These are phyloP conservation scores for Lacerta bilineata DNA, from an alignment of 2,797 vertebrate species.

Conservation along the genomic window DNA sequence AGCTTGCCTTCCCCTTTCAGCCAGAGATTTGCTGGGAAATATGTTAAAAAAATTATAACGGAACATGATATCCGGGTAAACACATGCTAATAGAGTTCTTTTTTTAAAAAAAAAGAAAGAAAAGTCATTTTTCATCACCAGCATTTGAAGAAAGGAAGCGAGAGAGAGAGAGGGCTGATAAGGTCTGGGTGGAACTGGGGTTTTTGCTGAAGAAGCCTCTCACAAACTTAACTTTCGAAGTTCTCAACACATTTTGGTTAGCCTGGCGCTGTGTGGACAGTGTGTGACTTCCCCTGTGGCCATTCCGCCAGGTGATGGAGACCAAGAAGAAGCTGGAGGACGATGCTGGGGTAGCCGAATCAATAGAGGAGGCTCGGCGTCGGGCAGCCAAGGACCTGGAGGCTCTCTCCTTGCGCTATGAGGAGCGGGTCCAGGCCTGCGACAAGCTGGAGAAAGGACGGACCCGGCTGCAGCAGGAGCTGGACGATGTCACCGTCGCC, in stretches of 20 bases:
- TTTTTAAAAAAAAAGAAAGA: background rate
- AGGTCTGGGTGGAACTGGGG: background rate
- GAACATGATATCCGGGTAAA: background rate
- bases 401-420: conserved; percentile 82
- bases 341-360: conserved; percentile 84
- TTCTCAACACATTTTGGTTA: background rate
- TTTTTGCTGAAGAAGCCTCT: background rate
- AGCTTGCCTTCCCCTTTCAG: background rate
- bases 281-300: background rate
- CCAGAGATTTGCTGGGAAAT: background rate
- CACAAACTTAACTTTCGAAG: background rate
- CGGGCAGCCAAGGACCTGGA: conserved; percentile 90
- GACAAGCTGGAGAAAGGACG: conserved; percentile 89
- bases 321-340: conserved; percentile 89
- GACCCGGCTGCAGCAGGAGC: conserved; percentile 89
- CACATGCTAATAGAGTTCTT: background rate
- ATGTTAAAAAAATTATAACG: background rate
- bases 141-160: background rate
- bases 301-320: conserved; percentile 78
- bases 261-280: background rate
- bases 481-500: conserved; percentile 89
- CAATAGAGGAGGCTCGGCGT: conserved; percentile 86
- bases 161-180: background rate
- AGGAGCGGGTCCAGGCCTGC: conserved; percentile 85
- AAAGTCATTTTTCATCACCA: background rate